These are phyloP conservation scores for Tethya wilhelma DNA, from an alignment of 37 sponge, comb jelly and placozoan genomes.

Conservation along the genomic window DNA sequence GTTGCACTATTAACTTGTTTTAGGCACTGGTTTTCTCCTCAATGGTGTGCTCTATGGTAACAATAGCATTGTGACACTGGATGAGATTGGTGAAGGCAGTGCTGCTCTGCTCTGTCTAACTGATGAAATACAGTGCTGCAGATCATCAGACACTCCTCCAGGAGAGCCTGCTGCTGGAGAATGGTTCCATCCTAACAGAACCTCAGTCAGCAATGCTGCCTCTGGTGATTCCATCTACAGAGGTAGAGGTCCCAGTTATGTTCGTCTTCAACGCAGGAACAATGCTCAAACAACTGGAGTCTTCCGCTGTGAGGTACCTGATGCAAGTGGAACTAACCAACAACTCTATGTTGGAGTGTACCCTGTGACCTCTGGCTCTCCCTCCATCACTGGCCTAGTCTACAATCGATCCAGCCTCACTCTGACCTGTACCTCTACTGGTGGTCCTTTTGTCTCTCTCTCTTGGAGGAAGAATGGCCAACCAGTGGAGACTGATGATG, in stretches of 20 bases:
- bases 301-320: too few relatives aligned
- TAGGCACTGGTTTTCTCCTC: neutral
- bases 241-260: constrained; percentile 2
- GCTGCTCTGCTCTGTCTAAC: constrained; percentile 27
- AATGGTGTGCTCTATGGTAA: neutral
- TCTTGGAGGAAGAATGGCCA: constrained; percentile 23
- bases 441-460: constrained; percentile 21
- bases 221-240: neutral
- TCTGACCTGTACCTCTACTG: constrained; percentile 32
- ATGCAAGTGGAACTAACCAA: too few relatives aligned
- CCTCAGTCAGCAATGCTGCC: neutral
- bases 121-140: neutral
- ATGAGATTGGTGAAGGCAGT: constrained; percentile 14
- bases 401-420: neutral
- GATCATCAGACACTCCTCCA: neutral
- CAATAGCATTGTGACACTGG: constrained; percentile 22
- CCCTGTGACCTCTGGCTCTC: too few relatives aligned
- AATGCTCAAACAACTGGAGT: too few relatives aligned
- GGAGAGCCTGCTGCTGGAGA: neutral
- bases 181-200: neutral
- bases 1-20: neutral
- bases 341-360: too few relatives aligned
- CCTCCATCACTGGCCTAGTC: neutral
- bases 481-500: neutral
- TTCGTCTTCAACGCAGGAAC: neutral